Evolutionary conservation across 1,140 invertebrate species (phyloP).

Genomic region (Brachionus rubens): DNA sequence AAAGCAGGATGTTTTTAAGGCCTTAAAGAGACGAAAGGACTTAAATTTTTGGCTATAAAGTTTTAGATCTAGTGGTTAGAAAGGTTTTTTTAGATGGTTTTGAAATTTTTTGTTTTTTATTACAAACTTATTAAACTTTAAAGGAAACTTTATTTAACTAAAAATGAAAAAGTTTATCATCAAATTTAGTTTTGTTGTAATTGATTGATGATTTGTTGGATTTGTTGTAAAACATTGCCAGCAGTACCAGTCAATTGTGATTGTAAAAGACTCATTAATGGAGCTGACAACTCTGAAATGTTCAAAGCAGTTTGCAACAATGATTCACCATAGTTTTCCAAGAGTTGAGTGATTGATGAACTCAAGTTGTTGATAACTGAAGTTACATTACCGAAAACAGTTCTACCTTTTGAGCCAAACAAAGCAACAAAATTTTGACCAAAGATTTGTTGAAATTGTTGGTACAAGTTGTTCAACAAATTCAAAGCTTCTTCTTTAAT

Average conservation of each 20-base stretch:
- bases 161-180: too few species aligned
- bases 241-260: neutral
- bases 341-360: neutral
- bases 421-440: constrained; percentile 7
- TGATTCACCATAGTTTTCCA: constrained; percentile 28
- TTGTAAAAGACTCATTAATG: constrained; percentile 11
- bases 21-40: too few species aligned
- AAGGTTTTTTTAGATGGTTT: too few species aligned
- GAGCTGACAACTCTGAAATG: neutral
- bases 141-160: neutral
- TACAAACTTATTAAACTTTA: neutral
- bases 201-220: constrained; percentile 14
- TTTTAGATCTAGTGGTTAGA: too few species aligned
- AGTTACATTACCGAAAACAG: constrained; percentile 17
- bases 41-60: too few species aligned
- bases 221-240: neutral
- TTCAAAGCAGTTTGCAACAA: constrained; percentile 26
- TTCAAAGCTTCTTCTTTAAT: constrained; percentile 12
- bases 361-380: constrained; percentile 37
- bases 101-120: too few species aligned
- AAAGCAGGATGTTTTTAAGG: too few species aligned
- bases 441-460: neutral
- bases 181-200: neutral
- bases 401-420: neutral
- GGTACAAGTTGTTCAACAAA: neutral